These are phyloP conservation scores for Daboia siamensis DNA, from an alignment of 2,113 vertebrate species.

Conservation along the genomic window DNA sequence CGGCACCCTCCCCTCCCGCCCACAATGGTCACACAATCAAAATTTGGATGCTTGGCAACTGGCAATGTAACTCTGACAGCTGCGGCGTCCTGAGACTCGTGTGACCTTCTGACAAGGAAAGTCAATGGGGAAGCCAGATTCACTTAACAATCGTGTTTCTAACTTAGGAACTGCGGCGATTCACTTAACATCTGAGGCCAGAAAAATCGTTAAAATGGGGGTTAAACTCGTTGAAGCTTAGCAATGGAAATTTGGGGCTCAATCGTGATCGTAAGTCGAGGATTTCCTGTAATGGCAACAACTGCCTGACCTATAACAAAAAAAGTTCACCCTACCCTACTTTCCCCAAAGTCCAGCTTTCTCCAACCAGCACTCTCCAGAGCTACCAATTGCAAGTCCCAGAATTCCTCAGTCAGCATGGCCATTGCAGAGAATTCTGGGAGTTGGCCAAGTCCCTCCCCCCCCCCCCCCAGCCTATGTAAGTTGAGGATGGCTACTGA, in stretches of 20 bases:
- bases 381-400: neutral
- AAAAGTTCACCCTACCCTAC: neutral
- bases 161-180: neutral
- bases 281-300: neutral
- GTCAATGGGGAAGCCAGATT: no score
- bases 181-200: neutral
- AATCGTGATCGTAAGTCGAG: neutral
- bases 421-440: neutral
- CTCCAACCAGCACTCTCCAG: neutral
- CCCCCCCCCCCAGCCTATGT: fast-evolving
- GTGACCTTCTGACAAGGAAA: neutral
- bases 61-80: neutral
- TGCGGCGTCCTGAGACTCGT: neutral
- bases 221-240: neutral
- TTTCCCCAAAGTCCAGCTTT: neutral
- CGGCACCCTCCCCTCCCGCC: no score
- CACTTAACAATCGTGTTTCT: neutral
- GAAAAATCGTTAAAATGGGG: neutral
- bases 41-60: neutral
- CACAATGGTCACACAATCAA: neutral
- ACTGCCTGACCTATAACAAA: neutral
- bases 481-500: neutral
- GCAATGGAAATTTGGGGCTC: neutral
- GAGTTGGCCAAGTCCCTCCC: neutral
- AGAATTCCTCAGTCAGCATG: neutral